Base-by-base conservation (phyloP, 2,888 invertebrate species). In the Gibbula magus region DNA sequence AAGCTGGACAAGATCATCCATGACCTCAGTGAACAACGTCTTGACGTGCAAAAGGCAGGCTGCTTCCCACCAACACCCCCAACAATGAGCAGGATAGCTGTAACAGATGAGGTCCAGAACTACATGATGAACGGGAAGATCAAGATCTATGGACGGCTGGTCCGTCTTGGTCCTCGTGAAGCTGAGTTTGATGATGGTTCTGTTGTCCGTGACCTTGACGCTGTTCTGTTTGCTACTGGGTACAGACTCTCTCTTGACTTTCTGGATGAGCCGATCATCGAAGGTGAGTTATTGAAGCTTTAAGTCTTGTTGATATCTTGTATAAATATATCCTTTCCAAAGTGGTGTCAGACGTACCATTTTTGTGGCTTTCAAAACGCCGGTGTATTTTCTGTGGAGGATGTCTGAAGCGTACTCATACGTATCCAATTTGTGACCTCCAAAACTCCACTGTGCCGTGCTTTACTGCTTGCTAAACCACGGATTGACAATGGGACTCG, bases 81-180 rank as follows among this genome's bases (percentile, higher is more conserved):
- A 13, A 10, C 45, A 16, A 7, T 18, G 0, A 45, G 70, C 70
- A 45, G 35, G 13, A 0, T 73, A n/a, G 18, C 35, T 29, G 90
- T 94, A 56, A 93, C 93, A 81, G 93, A 93, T 86, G 93, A 93
- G 52, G 87, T 93, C 4, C 93, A 93, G 3, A 91, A 92, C 81
- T 88, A 93, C 56, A 93, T 93, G 56, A 89, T 92, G 81, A 90
- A 89, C 16, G 93, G 93, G n/a, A 85, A 86, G n/a, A 86, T 93
- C 10, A 79, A 82, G 70, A 86, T 93, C 18, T 90, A 89, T 82
- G 89, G 90, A 54, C 85, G 91, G 39, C 86, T 93, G 5, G 77
- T 81, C 20, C 73, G 83, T 18, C 91, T 93, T 81, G 83, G 84
- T 8, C 87, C 87, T 22, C 80, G 80, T 51, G 84, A 84, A 3